Conservation (phyloP, 2,888 invertebrate species). For the Venusia cambrica region DNA sequence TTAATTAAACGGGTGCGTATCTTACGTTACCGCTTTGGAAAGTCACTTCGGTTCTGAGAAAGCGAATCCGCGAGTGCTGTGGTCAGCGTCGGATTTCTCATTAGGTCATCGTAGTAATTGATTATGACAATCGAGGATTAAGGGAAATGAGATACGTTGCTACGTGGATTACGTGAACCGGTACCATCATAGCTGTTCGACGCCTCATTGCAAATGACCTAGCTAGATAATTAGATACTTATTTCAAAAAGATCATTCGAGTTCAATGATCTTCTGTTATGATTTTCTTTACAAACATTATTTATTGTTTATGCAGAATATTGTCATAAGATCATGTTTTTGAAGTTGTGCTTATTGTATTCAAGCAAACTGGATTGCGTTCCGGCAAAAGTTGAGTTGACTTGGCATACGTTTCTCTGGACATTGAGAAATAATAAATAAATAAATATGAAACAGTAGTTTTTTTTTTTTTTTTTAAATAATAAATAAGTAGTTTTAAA, state of each 20-base stretch:
- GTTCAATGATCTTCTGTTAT: conserved; percentile 5
- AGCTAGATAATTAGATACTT: conserved; percentile 3
- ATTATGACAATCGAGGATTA: conserved; percentile 16
- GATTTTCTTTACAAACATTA: conserved; percentile 1
- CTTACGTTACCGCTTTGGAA: conserved; percentile 27
- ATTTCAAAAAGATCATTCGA: conserved; percentile 7
- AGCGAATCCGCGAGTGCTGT: conserved; percentile 20
- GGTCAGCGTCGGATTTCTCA: conserved; percentile 14
- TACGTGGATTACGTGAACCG: conserved; percentile 6
- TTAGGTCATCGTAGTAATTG: no score
- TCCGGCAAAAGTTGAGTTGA: no score
- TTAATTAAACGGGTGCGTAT: conserved; percentile 24
- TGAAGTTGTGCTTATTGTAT: no score
- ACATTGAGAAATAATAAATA: no score
- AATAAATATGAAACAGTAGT: no score
- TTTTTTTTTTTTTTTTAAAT: no score
- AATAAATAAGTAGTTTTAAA: no score
- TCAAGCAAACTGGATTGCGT: no score
- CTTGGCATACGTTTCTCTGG: no score
- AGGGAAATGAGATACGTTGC: conserved; percentile 7
- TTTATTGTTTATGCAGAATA: no score
- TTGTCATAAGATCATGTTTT: no score
- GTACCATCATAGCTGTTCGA: conserved; percentile 4
- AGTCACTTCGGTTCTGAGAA: conserved; percentile 28
- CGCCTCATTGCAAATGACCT: conserved; percentile 3